phyloP scores from a whole-genome alignment of 2,113 vertebrate species.

The Himantopus leucocephalus region DNA sequence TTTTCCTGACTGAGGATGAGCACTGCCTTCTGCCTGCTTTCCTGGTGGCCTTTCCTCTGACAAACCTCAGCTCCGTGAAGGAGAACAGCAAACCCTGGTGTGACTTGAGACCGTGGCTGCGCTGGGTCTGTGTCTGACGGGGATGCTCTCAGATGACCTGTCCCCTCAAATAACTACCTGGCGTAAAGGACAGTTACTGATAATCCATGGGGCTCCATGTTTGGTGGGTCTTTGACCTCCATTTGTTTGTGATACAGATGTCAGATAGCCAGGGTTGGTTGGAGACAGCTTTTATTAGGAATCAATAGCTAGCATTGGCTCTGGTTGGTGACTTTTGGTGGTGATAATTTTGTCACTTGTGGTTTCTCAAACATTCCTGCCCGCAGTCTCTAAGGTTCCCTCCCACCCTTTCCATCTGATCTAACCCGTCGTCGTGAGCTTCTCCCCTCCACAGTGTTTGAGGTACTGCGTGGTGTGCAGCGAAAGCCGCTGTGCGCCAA shows the following conservation, averaged over 20 bases:
- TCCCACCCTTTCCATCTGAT: neutral
- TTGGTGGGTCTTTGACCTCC: neutral
- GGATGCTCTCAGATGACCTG: neutral
- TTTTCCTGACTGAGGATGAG: neutral
- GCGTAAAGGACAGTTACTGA: neutral
- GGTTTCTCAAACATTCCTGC: neutral
- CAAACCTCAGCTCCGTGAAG: neutral
- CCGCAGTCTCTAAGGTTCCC: neutral
- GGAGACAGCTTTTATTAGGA: neutral
- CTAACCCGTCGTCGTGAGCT: neutral
- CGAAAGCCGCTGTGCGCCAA: neutral
- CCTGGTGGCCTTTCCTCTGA: neutral
- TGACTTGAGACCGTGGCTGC: neutral
- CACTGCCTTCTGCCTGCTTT: neutral
- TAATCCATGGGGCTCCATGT: neutral
- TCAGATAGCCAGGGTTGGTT: neutral
- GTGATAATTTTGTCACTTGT: neutral
- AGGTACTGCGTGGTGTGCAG: neutral
- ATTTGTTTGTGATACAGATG: neutral
- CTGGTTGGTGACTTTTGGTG: neutral
- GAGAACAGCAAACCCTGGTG: neutral
- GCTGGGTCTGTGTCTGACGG: rapidly evolving
- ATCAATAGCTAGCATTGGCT: neutral
- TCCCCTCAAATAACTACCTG: neutral
- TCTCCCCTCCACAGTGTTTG: rapidly evolving